Conservation (phyloP, 2,888 invertebrate species). For the Plagodis dolabraria region DNA sequence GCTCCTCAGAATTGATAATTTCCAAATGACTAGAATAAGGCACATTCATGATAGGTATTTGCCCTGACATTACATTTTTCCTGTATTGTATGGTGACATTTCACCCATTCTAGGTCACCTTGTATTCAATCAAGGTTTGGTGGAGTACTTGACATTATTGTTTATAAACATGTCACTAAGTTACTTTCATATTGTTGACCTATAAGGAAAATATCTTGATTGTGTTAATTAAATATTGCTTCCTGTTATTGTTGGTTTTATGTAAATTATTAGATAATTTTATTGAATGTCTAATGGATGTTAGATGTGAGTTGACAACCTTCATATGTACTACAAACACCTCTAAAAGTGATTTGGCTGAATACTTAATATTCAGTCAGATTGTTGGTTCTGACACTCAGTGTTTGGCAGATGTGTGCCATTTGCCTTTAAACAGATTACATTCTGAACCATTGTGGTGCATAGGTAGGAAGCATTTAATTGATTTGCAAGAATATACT, state of each 20-base stretch:
- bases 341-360: too few species aligned
- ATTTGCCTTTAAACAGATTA: too few species aligned
- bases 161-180: conserved; percentile 54
- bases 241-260: conserved; percentile 52
- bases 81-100: conserved; percentile 73
- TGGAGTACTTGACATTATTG: conserved; percentile 76
- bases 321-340: background rate
- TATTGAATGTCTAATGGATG: conserved; percentile 8
- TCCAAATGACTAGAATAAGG: too few species aligned
- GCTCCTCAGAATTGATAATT: too few species aligned
- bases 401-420: too few species aligned
- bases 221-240: conserved; percentile 40
- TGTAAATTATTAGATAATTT: conserved; percentile 20
- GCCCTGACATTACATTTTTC: too few species aligned
- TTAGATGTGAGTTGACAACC: conserved; percentile 11
- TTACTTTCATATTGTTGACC: conserved; percentile 62
- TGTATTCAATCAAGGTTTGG: conserved; percentile 73
- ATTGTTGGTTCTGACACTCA: too few species aligned
- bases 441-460: too few species aligned
- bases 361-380: too few species aligned
- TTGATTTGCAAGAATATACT: too few species aligned
- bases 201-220: conserved; percentile 56
- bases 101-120: conserved; percentile 78
- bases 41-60: too few species aligned
- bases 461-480: too few species aligned